These are phyloP conservation scores for Upupa epops DNA, from an alignment of 2,113 vertebrate genomes.

Conservation along the genomic window DNA sequence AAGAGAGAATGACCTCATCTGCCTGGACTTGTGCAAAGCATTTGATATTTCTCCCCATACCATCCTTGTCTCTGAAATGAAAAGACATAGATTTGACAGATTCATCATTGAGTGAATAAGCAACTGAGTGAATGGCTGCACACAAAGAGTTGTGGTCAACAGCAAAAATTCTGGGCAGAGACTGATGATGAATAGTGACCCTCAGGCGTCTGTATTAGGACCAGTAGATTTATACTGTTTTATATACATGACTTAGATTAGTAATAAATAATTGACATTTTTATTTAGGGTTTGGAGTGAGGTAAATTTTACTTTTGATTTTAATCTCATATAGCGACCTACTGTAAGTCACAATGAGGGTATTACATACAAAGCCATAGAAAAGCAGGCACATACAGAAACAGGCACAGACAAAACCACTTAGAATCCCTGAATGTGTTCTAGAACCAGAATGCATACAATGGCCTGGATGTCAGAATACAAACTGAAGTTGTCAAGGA, in stretches of 20 bases:
- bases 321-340: not conserved
- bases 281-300: not conserved
- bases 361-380: not conserved
- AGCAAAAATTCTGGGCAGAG: too few species aligned
- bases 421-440: not conserved
- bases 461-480: not conserved
- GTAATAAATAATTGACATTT: not conserved
- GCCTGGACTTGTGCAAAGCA: too few species aligned
- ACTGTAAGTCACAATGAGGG: not conserved
- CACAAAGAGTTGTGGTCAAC: too few species aligned
- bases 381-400: not conserved
- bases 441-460: not conserved
- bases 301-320: not conserved
- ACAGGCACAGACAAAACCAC: fast-evolving
- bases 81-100: too few species aligned
- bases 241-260: not conserved
- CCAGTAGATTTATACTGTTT: too few species aligned
- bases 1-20: too few species aligned
- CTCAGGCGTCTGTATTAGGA: too few species aligned
- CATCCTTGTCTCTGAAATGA: too few species aligned
- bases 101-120: too few species aligned
- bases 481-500: not conserved
- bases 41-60: too few species aligned
- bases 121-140: too few species aligned
- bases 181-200: too few species aligned